Evolutionary conservation across 2,113 vertebrate species (phyloP), one percentile per base, ranked within the genome.

Genomic region (Tretioscincus oriximinensis): DNA sequence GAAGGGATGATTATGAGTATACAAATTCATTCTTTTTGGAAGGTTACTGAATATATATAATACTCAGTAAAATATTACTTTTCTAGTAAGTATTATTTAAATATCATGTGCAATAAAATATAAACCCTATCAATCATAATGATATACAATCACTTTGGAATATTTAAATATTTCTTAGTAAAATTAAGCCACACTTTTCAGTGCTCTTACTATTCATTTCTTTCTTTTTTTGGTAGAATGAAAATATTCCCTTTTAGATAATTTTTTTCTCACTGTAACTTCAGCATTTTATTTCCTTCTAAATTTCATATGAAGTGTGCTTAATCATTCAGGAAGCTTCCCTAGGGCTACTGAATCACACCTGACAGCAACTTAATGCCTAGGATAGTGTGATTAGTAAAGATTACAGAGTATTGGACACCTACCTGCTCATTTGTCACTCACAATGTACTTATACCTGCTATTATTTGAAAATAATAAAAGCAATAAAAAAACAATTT

Each of bases 321-420:
- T 90, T 84, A 94, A 81, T 94, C 87, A 93, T 79, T 93, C 78
- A 82, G 80, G 87, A 85, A 90, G 90, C 88, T 92, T 93, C 94
- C 88, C 81, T 91, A 81, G 31, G 81, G 89, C 88, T 90, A 90
- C 9, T 88, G 90, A 93, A 92, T 86, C 79, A 90, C 86, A 92
- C 88, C 84, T 94, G 95, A 95, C 91, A 95, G 94, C 80, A 95
- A 96, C 95, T 95, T 94, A 97, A 96, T 94, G 92, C 93, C 91
- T 90, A 60, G 77, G 82, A 92, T 92, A 83, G 88, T 84, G 82
- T 93, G 95, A 96, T 96, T 95, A 94, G 92, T 83, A 88, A 86
- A 72, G 91, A 95, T 93, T 94, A 95, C 86, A 91, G 86, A 87
- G 89, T 92, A 90, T 79, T 75, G 91, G 95, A 92, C 95, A 92